Evolutionary conservation across 2,797 vertebrate species (phyloP), one percentile per base, ranked within the genome.

Genomic region (Artibeus jamaicensis): DNA sequence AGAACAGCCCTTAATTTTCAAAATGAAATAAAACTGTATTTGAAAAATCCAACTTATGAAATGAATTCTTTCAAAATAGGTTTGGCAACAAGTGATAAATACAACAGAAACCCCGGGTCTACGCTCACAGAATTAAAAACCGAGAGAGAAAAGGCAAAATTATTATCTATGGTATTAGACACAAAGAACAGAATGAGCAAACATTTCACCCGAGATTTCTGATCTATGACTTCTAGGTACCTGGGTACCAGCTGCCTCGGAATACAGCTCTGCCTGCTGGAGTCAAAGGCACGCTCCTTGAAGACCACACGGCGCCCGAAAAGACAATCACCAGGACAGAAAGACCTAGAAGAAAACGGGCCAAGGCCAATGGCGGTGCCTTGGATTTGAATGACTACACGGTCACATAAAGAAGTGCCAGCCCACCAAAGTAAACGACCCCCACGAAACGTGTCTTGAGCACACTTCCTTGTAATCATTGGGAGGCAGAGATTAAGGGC

Each of bases 401-500:
- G 59, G 79, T 44, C 92, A 55, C 9, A 59, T 9, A 62, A 55
- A n/a, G 55, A 84, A 94, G 57, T 92, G 26, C 77, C 3, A 44
- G 50, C 62, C 86, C 86, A 53, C 55, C n/a, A 76, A 8, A n/a
- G 93, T 96, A 97, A 82, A 3, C 18, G 85, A 77, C 68, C 34
- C 62, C 73, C 39, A 70, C 11, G 29, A 68, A 39, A 84, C 24
- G 19, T 4, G 29, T 37, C 81, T 76, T 89, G 93, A 48, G 67
- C 50, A 22, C 46, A 68, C 26, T 95, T 92, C 92, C 67, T 93
- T 96, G 42, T 92, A 94, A 53, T 11, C 10, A n/a, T n/a, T n/a
- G 95, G 94, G 94, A 97, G 94, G 92, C 91, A 97, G 95, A 97
- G 50, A 96, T 89, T 82, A 93, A 90, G 34, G 96, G 65, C 46